Evolutionary conservation across 2,797 vertebrate genomes (phyloP).

Genomic region (Hydrocynus forskahlii): DNA sequence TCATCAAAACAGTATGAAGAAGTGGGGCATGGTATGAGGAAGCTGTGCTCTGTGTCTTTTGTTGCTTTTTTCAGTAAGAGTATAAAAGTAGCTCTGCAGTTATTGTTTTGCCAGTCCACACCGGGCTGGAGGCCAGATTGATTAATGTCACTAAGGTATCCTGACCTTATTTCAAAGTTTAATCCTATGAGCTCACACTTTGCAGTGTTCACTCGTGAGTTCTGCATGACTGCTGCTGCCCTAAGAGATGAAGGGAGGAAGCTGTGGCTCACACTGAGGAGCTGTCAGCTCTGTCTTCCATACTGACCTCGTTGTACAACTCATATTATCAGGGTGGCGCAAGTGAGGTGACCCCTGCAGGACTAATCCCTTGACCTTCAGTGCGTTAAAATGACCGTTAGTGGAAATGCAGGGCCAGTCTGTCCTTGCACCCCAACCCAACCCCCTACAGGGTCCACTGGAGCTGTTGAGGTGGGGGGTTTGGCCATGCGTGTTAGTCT

Average conservation of each 20-base stretch:
- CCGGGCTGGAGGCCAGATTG: neutral
- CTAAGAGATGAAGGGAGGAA: conserved; percentile 72
- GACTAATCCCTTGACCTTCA: conserved; percentile 80
- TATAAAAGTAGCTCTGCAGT: neutral
- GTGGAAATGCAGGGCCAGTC: conserved; percentile 74
- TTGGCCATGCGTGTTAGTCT: conserved; percentile 33
- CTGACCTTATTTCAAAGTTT: conserved; percentile 67
- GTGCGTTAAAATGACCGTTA: conserved; percentile 80
- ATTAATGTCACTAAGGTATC: conserved; percentile 41
- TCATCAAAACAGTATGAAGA: too few species aligned
- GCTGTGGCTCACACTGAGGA: conserved; percentile 52
- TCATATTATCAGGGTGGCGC: conserved; percentile 74
- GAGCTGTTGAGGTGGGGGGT: conserved; percentile 30
- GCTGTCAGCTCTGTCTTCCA: conserved; percentile 59
- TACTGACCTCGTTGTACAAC: conserved; percentile 77
- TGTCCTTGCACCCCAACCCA: conserved; percentile 65
- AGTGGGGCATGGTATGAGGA: too few species aligned
- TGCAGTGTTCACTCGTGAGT: conserved; percentile 77
- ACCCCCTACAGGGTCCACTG: conserved; percentile 11
- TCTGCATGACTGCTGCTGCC: conserved; percentile 81
- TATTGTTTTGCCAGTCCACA: neutral
- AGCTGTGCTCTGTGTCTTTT: too few species aligned
- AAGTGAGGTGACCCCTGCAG: conserved; percentile 73
- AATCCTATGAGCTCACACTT: conserved; percentile 81
- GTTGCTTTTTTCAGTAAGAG: neutral